Percentiles rank a stretch among this genome's conserved stretches.
phyloP scores from a whole-genome alignment of 2,113 vertebrate species.

The Myiopsitta monachus region DNA sequence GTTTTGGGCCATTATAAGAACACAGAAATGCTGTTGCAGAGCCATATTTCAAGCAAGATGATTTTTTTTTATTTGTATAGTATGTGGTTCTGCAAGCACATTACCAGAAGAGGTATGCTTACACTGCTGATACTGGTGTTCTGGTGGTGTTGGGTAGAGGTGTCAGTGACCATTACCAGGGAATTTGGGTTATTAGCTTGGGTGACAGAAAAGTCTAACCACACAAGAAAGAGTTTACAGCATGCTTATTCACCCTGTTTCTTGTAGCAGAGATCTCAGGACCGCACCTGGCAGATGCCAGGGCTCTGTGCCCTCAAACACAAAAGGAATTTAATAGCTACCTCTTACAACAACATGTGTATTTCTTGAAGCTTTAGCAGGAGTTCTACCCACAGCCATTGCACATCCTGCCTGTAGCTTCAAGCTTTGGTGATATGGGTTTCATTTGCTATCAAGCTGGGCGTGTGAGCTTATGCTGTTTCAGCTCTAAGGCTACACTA shows the following conservation, averaged over 20 bases:
- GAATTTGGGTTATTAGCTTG: not conserved
- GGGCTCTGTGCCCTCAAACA: not conserved
- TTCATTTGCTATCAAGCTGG: not conserved
- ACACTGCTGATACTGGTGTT: not conserved
- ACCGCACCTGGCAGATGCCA: not conserved
- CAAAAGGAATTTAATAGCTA: not conserved
- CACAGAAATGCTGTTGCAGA: not conserved
- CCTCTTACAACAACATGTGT: fast-evolving
- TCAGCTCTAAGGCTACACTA: not conserved
- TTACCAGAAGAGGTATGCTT: not conserved
- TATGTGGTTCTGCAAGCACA: not conserved
- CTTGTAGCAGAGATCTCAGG: not conserved
- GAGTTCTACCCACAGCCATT: not conserved
- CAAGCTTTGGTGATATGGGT: not conserved
- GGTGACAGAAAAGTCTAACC: not conserved
- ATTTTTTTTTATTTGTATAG: not conserved
- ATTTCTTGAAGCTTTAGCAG: not conserved
- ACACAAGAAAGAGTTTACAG: not conserved
- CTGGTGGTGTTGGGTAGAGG: not conserved
- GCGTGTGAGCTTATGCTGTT: not conserved
- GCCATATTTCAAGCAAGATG: not conserved
- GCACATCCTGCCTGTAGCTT: not conserved
- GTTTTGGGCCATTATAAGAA: not conserved
- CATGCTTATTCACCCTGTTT: not conserved
- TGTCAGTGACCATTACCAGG: not conserved